Percentiles rank a stretch among this genome's conserved stretches.
Conservation (phyloP, 2,113 vertebrate species). For the Dendrocopos noguchii region DNA sequence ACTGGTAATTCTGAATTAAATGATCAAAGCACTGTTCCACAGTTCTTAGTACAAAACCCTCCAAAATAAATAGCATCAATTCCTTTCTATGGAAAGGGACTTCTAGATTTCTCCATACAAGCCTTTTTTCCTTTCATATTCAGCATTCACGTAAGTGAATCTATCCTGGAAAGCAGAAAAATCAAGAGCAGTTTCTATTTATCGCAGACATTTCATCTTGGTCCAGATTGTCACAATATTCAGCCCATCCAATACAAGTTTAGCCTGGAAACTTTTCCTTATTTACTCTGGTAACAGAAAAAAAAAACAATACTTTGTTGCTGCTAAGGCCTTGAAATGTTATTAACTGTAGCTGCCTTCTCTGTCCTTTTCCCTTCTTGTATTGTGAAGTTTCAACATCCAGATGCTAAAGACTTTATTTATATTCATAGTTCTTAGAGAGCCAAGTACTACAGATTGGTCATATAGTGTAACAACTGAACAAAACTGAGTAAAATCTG, state of each 20-base stretch:
- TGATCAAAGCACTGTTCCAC: neutral
- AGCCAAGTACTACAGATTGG: neutral
- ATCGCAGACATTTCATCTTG: neutral
- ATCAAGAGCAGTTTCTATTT: neutral
- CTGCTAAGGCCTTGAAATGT: neutral
- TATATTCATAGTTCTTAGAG: neutral
- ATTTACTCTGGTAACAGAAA: neutral
- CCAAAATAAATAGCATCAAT: neutral
- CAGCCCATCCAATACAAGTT: neutral
- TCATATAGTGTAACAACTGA: neutral
- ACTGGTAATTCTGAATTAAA: neutral
- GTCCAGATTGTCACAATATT: neutral
- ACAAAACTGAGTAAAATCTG: neutral
- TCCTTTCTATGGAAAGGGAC: neutral
- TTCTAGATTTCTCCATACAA: neutral
- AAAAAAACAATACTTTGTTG: neutral
- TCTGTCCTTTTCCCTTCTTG: neutral
- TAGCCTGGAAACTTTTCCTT: neutral
- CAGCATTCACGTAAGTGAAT: neutral
- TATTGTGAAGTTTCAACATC: neutral
- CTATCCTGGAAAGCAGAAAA: neutral
- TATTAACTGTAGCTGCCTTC: neutral
- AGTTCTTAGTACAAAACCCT: neutral
- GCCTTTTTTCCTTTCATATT: neutral
- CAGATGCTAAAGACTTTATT: neutral